Percentiles rank a stretch among this genome's conserved stretches.
Conservation (phyloP, 2,797 vertebrate genomes). For the Lepilemur septentrionalis region DNA sequence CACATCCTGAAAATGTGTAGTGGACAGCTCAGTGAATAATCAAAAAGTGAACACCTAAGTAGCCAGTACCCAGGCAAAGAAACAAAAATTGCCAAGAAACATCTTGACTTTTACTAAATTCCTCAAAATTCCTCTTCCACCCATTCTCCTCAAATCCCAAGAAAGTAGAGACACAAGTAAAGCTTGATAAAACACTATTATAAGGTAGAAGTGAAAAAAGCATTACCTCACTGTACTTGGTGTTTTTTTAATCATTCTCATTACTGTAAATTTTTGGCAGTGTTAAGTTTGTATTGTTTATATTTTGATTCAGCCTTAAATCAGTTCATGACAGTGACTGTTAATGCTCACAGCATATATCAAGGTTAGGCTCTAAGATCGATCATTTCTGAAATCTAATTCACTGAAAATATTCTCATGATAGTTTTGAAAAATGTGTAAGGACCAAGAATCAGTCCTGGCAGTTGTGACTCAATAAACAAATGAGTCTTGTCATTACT, state of each 20-base stretch:
- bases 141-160: not conserved
- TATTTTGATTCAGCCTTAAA: slow-evolving; percentile 68
- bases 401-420: slow-evolving; percentile 58
- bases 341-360: slow-evolving; percentile 21
- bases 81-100: not conserved
- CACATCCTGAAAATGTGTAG: not conserved
- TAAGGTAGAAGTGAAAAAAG: not conserved
- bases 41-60: not conserved
- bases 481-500: slow-evolving; percentile 74
- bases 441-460: slow-evolving; percentile 54
- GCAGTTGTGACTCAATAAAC: slow-evolving; percentile 68
- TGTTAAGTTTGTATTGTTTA: slow-evolving; percentile 57
- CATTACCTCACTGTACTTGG: not conserved
- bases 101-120: slow-evolving; percentile 25
- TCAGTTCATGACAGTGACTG: slow-evolving; percentile 18
- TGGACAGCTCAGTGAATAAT: not conserved
- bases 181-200: not conserved
- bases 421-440: slow-evolving; percentile 58
- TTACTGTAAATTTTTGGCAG: not conserved
- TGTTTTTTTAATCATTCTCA: not conserved
- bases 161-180: not conserved
- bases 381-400: slow-evolving; percentile 64
- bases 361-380: slow-evolving; percentile 49
- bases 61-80: not conserved
- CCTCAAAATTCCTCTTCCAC: not conserved